Base-by-base conservation (phyloP, 1,140 invertebrate genomes). In the Sitophilus oryzae region DNA sequence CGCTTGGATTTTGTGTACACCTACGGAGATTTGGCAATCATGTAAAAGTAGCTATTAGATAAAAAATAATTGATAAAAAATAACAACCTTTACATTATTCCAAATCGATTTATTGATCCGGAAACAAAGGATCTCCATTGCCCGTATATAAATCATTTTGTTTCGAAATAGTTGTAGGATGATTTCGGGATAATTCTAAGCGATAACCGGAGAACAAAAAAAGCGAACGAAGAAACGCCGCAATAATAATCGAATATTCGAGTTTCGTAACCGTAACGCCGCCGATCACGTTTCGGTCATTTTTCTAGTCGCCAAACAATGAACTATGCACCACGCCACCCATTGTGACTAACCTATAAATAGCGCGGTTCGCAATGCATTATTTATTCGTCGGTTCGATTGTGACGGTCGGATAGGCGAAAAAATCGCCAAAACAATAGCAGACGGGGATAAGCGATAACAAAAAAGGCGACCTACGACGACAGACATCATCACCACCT, bases 281-380 rank as follows among this genome's bases (percentile, higher is more conserved):
- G 38, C 38, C 38, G 49, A 51, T 51, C 49, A 51, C 40, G 49
- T 42, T 37, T 38, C 20, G 3, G 38, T 42, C 41, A 11, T 51
- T 51, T 51, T 51, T 51, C 49, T 51, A 42, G 37, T 30, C 49
- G 22, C 49, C n/a, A 51, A 40, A 53, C 51, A 53, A 53, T 53
- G 51, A 52, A 45, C 22, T 45, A 53, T 45, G 51, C 51, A 53
- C 51, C 51, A 53, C 51, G 42, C 51, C 51, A 53, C 25, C 42
- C 23, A 53, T 53, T 53, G 51, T 53, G 51, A 53, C 51, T 53
- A 53, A 53, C 51, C 51, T 53, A 53, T 53, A 53, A 53, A 53
- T 53, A 53, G 51, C 51, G 42, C 51, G 34, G 41, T 23, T 25
- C 42, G 42, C 42, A 34, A 53, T 53, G 51, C 51, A 53, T 53